phyloP scores from a whole-genome alignment of 2,888 invertebrate species.

The Xylota segnis region DNA sequence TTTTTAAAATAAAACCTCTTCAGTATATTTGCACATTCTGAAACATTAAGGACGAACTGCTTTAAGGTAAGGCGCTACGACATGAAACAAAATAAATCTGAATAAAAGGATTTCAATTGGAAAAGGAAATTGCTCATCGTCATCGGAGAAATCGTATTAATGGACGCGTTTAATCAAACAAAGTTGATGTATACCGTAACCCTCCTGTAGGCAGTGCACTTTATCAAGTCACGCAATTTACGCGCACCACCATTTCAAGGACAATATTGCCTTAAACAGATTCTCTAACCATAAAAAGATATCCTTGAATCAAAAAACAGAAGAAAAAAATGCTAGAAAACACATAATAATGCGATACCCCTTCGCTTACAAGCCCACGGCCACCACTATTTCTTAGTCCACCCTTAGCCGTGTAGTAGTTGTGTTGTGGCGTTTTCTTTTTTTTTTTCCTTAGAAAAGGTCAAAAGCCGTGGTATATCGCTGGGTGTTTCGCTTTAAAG shows the following conservation, averaged over 20 bases:
- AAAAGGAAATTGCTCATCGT: constrained; percentile 59
- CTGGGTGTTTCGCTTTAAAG: constrained; percentile 13
- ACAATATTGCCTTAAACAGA: constrained; percentile 24
- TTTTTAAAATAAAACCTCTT: constrained; percentile 16
- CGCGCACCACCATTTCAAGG: constrained; percentile 59
- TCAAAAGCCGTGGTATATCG: constrained; percentile 51
- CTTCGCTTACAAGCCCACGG: constrained; percentile 7
- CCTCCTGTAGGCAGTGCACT: no score
- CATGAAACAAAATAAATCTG: background rate
- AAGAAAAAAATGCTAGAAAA: constrained; percentile 2
- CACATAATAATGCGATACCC: background rate
- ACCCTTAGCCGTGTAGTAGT: background rate
- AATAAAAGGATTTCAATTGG: constrained; percentile 58
- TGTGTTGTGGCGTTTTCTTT: constrained; percentile 11
- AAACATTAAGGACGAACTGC: background rate
- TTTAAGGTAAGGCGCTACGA: constrained; percentile 12
- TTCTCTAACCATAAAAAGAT: constrained; percentile 16
- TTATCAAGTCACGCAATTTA: constrained; percentile 59
- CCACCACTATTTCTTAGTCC: constrained; percentile 41
- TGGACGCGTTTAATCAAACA: constrained; percentile 63
- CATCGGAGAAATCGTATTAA: constrained; percentile 45
- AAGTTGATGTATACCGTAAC: background rate
- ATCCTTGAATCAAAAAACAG: constrained; percentile 3
- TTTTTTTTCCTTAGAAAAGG: constrained; percentile 41
- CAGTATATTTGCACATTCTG: constrained; percentile 30